These are phyloP conservation scores for Nilaparvata lugens DNA, from an alignment of 1,140 invertebrate species.

Conservation along the genomic window DNA sequence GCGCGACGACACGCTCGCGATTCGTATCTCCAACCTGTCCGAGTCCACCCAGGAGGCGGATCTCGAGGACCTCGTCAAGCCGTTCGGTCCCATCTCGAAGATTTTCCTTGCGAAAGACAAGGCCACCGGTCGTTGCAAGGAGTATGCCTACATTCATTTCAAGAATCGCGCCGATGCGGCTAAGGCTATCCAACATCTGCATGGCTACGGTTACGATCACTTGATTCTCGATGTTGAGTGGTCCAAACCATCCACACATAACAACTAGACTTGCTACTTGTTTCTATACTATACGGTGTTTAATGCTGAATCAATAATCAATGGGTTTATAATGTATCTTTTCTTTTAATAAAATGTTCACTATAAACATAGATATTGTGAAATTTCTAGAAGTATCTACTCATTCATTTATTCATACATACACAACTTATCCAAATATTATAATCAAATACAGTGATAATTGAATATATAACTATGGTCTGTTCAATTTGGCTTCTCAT, in stretches of 20 bases:
- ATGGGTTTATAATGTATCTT: too few relatives aligned
- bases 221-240: slow-evolving; percentile 97
- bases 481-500: too few relatives aligned
- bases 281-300: too few relatives aligned
- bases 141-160: slow-evolving; percentile 96
- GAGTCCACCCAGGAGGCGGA: slow-evolving; percentile 92
- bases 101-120: slow-evolving; percentile 85
- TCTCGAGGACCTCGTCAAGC: slow-evolving; percentile 90
- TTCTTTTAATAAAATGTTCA: too few relatives aligned
- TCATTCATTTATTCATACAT: too few relatives aligned
- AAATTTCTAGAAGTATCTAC: too few relatives aligned
- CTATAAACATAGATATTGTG: too few relatives aligned
- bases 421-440: too few relatives aligned
- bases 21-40: slow-evolving; percentile 94
- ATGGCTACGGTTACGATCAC: slow-evolving; percentile 97
- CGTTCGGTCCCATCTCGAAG: slow-evolving; percentile 79
- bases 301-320: too few relatives aligned
- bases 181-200: slow-evolving; percentile 78
- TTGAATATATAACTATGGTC: too few relatives aligned
- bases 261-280: too few relatives aligned
- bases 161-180: slow-evolving; percentile 82
- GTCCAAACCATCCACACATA: slow-evolving; percentile 62
- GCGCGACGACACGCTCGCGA: slow-evolving; percentile 74
- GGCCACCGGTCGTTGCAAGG: slow-evolving; percentile 70
- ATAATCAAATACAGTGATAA: too few relatives aligned